Conservation (phyloP, 2,113 vertebrate genomes). For the Alouatta palliata region DNA sequence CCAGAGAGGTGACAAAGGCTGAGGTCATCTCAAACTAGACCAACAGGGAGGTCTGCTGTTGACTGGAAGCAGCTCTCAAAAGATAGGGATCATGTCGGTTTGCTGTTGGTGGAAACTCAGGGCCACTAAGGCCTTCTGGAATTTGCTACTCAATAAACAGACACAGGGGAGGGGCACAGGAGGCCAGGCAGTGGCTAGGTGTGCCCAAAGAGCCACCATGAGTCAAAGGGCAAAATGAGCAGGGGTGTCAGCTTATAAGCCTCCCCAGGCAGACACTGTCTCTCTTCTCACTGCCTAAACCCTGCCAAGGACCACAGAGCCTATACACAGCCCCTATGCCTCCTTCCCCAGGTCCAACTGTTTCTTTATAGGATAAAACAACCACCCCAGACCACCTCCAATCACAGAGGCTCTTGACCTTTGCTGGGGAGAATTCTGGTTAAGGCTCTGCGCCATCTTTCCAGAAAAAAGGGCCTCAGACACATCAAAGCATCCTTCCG, state of each 20-base stretch:
- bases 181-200: background rate
- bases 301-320: background rate
- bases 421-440: background rate
- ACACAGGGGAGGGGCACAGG: background rate
- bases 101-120: background rate
- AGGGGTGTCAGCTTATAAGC: accelerated
- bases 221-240: background rate
- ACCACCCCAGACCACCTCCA: background rate
- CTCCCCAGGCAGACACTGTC: background rate
- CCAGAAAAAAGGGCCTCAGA: background rate
- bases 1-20: background rate
- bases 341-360: background rate
- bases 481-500: background rate
- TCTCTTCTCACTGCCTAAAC: background rate
- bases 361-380: background rate
- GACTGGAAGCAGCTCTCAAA: background rate
- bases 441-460: background rate
- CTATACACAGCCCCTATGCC: background rate
- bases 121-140: background rate
- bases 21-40: background rate
- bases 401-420: background rate
- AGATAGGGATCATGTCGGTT: background rate
- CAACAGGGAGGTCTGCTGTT: background rate
- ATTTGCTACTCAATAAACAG: background rate
- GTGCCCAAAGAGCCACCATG: background rate